Evolutionary conservation across 2,113 vertebrate genomes (phyloP).

Genomic region (Balaeniceps rex): DNA sequence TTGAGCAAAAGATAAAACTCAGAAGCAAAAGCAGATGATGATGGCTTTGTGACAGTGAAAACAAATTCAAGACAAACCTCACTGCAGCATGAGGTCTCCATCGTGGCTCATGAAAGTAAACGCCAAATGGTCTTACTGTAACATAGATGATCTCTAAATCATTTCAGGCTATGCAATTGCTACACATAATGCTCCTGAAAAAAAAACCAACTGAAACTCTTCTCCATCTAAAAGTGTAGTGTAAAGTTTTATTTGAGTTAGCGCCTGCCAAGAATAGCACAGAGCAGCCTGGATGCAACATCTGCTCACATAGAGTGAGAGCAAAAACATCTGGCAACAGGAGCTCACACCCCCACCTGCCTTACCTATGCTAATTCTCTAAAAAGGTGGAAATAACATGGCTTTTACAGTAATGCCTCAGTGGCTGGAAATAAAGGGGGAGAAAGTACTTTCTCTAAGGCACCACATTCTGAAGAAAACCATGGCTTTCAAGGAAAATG

Average conservation of each 20-base stretch:
- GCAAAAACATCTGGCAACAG: slow-evolving; percentile 49
- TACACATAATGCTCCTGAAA: neutral
- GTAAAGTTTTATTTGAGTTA: slow-evolving; percentile 6
- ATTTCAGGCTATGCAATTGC: slow-evolving; percentile 17
- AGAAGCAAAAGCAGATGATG: slow-evolving; percentile 2
- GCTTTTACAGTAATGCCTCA: neutral
- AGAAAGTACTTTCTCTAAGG: neutral
- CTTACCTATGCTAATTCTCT: neutral
- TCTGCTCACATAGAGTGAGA: slow-evolving; percentile 35
- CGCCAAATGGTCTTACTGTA: neutral
- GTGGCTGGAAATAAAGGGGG: neutral
- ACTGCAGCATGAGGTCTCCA: slow-evolving; percentile 46
- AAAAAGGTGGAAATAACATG: neutral
- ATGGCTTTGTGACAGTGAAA: slow-evolving; percentile 29
- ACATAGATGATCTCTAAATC: slow-evolving; percentile 43
- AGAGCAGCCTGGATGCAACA: slow-evolving; percentile 19
- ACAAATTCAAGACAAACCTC: neutral
- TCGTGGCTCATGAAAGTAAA: slow-evolving; percentile 55
- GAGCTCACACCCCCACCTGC: neutral
- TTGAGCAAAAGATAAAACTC: neutral
- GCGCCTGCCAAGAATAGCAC: slow-evolving; percentile 35
- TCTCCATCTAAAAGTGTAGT: neutral
- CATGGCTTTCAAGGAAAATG: neutral
- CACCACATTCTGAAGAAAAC: neutral
- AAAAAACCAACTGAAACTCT: neutral